Base-by-base conservation (phyloP, 2,797 vertebrate genomes). In the Columba guinea region DNA sequence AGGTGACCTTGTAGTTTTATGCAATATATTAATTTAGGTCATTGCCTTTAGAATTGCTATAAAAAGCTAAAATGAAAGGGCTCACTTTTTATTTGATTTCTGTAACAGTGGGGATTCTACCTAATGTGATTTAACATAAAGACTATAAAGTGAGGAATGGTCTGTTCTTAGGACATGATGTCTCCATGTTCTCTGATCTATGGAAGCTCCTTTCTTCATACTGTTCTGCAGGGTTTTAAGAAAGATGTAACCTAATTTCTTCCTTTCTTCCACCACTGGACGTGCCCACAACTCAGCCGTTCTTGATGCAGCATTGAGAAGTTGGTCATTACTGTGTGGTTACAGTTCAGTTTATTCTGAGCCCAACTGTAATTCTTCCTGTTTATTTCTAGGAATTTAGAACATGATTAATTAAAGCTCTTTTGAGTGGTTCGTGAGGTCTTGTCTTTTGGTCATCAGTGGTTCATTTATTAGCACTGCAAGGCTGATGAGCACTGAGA, bases 331-430 rank as follows among this genome's bases (percentile, higher is more conserved):
- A 62, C 30, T 84, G 4, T 2, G 0, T 73, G 16, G 6, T 48
- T 79, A 51, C 13, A 75, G 35, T 51, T 87, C 11, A 51, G 23
- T 88, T 89, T 89, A 53, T 81, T 90, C 56, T 80, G 41, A 60
- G 23, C 46, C 37, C 19, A 34, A 5, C 1, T 77, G 16, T 76
- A 28, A 44, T 89, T 51, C 1, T 68, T 77, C 46, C n/a, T 73
- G 24, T 84, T 94, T 84, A 76, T 93, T 90, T 92, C 51, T 85
- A 77, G 46, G 63, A 64, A 24, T 80, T 67, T 27, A 74, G 68
- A 74, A 46, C 49, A 34, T 3, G 11, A 34, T 67, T n/a, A 92
- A 37, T 76, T 92, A 37, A 81, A 90, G 53, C 13, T 74, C 20
- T 88, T 79, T 13, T 67, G 56, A 68, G 28, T 9, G 2, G 37